phyloP scores from a whole-genome alignment of 2,797 vertebrate species.

The Pterois miles region DNA sequence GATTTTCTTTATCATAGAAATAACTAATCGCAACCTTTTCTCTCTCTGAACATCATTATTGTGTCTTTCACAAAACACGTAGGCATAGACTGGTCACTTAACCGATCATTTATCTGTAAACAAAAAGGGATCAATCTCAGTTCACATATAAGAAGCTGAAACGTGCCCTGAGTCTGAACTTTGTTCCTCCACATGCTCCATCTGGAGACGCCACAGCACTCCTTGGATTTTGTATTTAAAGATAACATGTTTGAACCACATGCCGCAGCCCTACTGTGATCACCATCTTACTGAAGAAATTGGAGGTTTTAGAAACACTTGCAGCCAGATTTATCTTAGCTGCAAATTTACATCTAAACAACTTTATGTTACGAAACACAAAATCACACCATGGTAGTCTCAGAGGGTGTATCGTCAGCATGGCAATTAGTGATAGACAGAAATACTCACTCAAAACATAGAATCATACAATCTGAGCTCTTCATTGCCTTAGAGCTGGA shows the following conservation, averaged over 20 bases:
- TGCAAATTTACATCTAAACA: constrained; percentile 33
- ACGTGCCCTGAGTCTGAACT: constrained; percentile 37
- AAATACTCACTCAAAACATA: neutral
- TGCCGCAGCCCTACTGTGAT: constrained; percentile 51
- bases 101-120: constrained; percentile 16
- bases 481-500: neutral
- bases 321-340: constrained; percentile 27
- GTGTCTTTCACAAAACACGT: constrained; percentile 16
- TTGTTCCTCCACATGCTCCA: constrained; percentile 9
- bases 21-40: constrained; percentile 16
- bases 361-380: neutral
- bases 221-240: constrained; percentile 23
- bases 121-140: neutral
- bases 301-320: constrained; percentile 18
- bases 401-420: neutral
- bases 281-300: constrained; percentile 37
- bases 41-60: constrained; percentile 30
- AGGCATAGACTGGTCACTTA: constrained; percentile 17
- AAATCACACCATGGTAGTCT: neutral
- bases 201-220: constrained; percentile 17
- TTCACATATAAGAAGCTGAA: neutral
- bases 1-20: constrained; percentile 1
- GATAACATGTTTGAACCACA: constrained; percentile 37
- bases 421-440: neutral
- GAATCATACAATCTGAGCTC: neutral